Percentiles rank a stretch among this genome's conserved stretches.
These are phyloP conservation scores for Chouioia cunea DNA, from an alignment of 2,888 invertebrate species.

Conservation along the genomic window DNA sequence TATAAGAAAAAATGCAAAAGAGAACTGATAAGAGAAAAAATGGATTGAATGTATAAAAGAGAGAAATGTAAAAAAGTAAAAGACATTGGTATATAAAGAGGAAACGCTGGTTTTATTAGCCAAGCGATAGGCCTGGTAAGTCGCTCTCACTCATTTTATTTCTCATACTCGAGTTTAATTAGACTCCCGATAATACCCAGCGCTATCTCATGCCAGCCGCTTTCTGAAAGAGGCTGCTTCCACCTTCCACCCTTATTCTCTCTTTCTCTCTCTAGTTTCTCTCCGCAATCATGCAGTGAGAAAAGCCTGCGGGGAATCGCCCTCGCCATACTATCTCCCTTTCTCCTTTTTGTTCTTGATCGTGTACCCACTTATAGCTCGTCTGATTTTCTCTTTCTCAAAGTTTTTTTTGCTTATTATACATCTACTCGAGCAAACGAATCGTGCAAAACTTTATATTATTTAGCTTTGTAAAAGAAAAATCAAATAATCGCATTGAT, in stretches of 20 bases:
- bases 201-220: constrained; percentile 56
- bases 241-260: constrained; percentile 32
- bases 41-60: background rate
- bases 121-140: constrained; percentile 3
- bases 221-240: constrained; percentile 43
- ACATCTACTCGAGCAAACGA: too few relatives aligned
- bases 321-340: background rate
- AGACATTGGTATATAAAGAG: background rate
- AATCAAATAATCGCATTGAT: background rate
- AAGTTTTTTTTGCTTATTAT: constrained; percentile 14
- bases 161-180: constrained; percentile 65
- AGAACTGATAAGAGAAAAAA: background rate
- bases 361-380: too few relatives aligned
- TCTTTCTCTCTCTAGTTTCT: constrained; percentile 11
- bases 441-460: too few relatives aligned
- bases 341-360: constrained; percentile 19
- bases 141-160: constrained; percentile 59
- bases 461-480: background rate
- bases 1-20: too few relatives aligned
- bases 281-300: background rate
- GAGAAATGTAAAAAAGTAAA: background rate
- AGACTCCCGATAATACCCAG: constrained; percentile 62
- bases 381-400: constrained; percentile 9
- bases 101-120: background rate
- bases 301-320: constrained; percentile 20